Conservation (phyloP, 2,113 vertebrate genomes). For the Atherinomorus stipes region DNA sequence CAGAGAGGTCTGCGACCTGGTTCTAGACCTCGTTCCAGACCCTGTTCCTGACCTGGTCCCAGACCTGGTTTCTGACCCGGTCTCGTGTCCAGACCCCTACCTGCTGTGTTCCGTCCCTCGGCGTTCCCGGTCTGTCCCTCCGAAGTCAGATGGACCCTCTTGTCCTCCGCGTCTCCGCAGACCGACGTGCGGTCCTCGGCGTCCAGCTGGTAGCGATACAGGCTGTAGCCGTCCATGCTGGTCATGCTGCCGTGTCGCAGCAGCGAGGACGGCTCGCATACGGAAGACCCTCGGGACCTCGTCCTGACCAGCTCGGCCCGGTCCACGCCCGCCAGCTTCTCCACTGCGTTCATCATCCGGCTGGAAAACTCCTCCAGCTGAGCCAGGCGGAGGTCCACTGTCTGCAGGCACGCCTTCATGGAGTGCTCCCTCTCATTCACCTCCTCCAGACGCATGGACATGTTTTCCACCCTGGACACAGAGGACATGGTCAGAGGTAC, state of each 20-base stretch:
- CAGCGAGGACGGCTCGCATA: constrained; percentile 83
- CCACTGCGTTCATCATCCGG: constrained; percentile 90
- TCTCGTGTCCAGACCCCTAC: background rate
- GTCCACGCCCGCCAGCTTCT: constrained; percentile 90
- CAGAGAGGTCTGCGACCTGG: no score
- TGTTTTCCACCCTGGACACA: constrained; percentile 92
- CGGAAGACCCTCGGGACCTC: constrained; percentile 83
- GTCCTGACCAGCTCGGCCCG: constrained; percentile 80
- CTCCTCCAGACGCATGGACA: constrained; percentile 97
- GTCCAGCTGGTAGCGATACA: constrained; percentile 81
- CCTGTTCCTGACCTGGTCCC: no score
- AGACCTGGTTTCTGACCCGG: no score
- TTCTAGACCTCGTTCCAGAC: no score
- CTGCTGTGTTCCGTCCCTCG: constrained; percentile 10
- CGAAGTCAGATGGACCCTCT: constrained; percentile 61
- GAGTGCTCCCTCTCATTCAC: constrained; percentile 94
- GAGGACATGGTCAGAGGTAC: background rate
- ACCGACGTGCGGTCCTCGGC: constrained; percentile 75
- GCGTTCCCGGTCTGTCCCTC: constrained; percentile 66
- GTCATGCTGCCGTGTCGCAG: constrained; percentile 88
- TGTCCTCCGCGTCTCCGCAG: constrained; percentile 79
- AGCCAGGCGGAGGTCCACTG: constrained; percentile 92
- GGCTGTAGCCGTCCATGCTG: constrained; percentile 88
- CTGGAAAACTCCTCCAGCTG: constrained; percentile 91
- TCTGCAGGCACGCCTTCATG: constrained; percentile 97